phyloP scores from a whole-genome alignment of 2,888 invertebrate species.

The Cheilosia variabilis region DNA sequence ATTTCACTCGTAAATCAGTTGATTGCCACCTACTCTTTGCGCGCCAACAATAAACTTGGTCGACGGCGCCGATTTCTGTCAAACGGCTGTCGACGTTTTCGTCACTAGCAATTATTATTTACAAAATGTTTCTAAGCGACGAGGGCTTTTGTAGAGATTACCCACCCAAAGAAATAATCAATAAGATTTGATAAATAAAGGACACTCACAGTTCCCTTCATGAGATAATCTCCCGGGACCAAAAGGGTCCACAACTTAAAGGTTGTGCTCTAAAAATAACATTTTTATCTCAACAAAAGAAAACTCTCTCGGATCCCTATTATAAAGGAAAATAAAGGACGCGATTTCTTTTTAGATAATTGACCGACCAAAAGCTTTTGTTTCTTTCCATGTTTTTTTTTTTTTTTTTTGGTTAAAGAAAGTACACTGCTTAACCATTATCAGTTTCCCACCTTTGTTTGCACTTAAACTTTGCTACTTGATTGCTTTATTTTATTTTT shows the following conservation, averaged over 20 bases:
- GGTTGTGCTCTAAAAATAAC: slow-evolving; percentile 13
- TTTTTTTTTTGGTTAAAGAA: not conserved
- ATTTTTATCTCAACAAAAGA: slow-evolving; percentile 34
- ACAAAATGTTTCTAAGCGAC: too few species aligned
- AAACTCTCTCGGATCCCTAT: slow-evolving; percentile 28
- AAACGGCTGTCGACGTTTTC: slow-evolving; percentile 11
- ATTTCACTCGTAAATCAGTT: slow-evolving; percentile 32
- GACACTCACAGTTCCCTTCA: slow-evolving; percentile 39
- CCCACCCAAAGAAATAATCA: slow-evolving; percentile 16
- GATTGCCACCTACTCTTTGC: slow-evolving; percentile 3
- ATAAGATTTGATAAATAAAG: slow-evolving; percentile 30
- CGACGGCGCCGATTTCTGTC: slow-evolving; percentile 24
- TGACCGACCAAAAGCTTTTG: slow-evolving; percentile 22
- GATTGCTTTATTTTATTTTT: slow-evolving; percentile 6
- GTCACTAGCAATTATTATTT: not conserved
- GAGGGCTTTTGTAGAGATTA: too few species aligned
- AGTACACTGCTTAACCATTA: slow-evolving; percentile 30
- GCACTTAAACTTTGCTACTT: slow-evolving; percentile 41
- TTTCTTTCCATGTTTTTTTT: slow-evolving; percentile 8
- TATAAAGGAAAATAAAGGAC: slow-evolving; percentile 32
- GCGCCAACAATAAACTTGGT: slow-evolving; percentile 4
- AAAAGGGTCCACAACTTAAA: slow-evolving; percentile 48
- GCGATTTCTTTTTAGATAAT: slow-evolving; percentile 54
- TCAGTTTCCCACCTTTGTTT: slow-evolving; percentile 55
- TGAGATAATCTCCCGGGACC: slow-evolving; percentile 33